Evolutionary conservation across 2,888 invertebrate species (phyloP).

Genomic region (Ochropleura leucogaster): DNA sequence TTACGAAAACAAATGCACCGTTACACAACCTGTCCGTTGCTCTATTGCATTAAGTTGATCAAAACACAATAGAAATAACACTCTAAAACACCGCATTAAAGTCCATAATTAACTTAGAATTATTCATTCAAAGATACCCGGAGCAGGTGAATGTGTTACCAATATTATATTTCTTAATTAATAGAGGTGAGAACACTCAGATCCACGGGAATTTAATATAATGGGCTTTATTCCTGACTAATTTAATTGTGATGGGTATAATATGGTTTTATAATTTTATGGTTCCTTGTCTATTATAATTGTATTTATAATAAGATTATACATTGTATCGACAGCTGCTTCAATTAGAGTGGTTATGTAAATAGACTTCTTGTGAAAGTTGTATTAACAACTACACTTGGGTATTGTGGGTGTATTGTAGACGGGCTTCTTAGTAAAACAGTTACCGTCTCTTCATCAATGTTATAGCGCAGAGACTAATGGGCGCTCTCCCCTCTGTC

Average conservation of each 20-base stretch:
- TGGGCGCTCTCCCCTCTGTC: conserved; percentile 55
- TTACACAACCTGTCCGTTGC: conserved; percentile 76
- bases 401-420: conserved; percentile 39
- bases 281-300: conserved; percentile 43
- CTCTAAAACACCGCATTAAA: conserved; percentile 63
- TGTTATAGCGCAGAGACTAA: conserved; percentile 48
- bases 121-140: conserved; percentile 38
- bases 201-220: conserved; percentile 71
- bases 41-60: conserved; percentile 68
- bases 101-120: conserved; percentile 46
- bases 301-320: conserved; percentile 41
- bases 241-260: conserved; percentile 62
- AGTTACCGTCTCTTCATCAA: conserved; percentile 44
- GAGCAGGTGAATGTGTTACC: conserved; percentile 85
- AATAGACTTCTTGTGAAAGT: conserved; percentile 56
- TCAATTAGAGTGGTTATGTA: conserved; percentile 57
- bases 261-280: conserved; percentile 54
- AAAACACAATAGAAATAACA: conserved; percentile 60
- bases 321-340: conserved; percentile 54
- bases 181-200: conserved; percentile 75
- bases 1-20: conserved; percentile 86
- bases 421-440: conserved; percentile 15
- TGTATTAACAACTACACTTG: conserved; percentile 37
- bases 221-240: conserved; percentile 60
- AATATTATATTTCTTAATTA: conserved; percentile 83